Conservation (phyloP, 64 coral and sea anemone genomes). For the Dendronephthya gigantea region DNA sequence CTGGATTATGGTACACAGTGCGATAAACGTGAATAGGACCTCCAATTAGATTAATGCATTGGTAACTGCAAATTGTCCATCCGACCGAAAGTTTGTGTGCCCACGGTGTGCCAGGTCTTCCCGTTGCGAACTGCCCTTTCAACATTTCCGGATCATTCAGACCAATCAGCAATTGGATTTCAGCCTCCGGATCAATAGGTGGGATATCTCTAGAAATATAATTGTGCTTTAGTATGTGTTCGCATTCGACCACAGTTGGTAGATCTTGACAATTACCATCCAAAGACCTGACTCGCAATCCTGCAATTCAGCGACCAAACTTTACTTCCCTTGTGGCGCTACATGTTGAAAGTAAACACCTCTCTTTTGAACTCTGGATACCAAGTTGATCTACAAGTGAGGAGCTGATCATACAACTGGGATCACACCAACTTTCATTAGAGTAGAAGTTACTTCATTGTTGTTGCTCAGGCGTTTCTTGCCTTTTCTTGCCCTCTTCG, state of each 20-base stretch:
- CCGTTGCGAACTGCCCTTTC: slow-evolving; percentile 5
- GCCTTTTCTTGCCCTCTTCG: no score
- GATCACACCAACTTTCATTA: not conserved
- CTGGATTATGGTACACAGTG: not conserved
- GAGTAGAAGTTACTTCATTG: not conserved
- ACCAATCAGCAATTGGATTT: not conserved
- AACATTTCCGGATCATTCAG: not conserved
- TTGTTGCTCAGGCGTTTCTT: no score
- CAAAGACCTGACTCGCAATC: not conserved
- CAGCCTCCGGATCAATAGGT: not conserved
- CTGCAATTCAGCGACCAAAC: not conserved
- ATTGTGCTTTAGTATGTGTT: not conserved
- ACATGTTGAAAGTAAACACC: not conserved
- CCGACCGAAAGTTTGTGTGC: not conserved
- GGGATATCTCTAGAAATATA: not conserved
- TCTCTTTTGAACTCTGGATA: not conserved
- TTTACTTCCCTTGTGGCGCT: not conserved
- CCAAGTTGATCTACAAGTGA: not conserved
- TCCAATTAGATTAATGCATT: not conserved
- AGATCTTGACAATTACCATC: not conserved
- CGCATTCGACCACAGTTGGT: not conserved
- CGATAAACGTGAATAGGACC: not conserved
- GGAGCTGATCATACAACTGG: not conserved
- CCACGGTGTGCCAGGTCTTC: not conserved
- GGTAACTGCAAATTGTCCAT: not conserved